These are phyloP conservation scores for Hestina assimilis DNA, from an alignment of 1,140 invertebrate genomes.

Conservation along the genomic window DNA sequence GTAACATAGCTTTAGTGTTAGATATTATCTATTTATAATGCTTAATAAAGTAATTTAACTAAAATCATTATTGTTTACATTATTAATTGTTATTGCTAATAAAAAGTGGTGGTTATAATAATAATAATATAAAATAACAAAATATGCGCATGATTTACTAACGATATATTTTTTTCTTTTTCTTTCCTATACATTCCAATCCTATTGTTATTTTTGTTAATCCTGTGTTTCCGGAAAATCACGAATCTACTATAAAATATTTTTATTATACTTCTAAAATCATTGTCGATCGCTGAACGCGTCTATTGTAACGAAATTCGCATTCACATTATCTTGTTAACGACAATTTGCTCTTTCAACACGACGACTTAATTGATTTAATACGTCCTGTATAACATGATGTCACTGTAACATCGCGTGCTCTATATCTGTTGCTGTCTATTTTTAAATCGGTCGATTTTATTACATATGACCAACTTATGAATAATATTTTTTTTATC, in stretches of 20 bases:
- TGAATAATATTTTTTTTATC: no score
- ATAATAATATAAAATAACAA: not conserved
- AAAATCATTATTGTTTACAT: not conserved
- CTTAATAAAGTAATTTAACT: not conserved
- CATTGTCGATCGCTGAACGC: not conserved
- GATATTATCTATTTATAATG: no score
- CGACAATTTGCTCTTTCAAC: constrained; percentile 48
- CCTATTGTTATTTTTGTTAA: constrained; percentile 46
- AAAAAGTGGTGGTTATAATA: not conserved
- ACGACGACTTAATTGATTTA: constrained; percentile 54
- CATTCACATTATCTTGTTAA: constrained; percentile 42
- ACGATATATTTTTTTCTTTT: constrained; percentile 43
- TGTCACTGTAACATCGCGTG: constrained; percentile 40
- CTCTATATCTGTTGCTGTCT: constrained; percentile 36
- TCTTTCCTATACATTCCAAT: constrained; percentile 26
- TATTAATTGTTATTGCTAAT: not conserved
- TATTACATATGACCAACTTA: no score
- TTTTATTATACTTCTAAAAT: no score
- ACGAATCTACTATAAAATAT: no score
- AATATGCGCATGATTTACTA: constrained; percentile 49
- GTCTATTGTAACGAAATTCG: constrained; percentile 22
- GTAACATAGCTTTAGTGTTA: no score
- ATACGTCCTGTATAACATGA: constrained; percentile 48
- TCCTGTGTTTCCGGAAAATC: no score
- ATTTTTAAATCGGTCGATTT: constrained; percentile 16